These are phyloP conservation scores for Cathartes aura DNA, from an alignment of 2,113 vertebrate genomes.

Conservation along the genomic window DNA sequence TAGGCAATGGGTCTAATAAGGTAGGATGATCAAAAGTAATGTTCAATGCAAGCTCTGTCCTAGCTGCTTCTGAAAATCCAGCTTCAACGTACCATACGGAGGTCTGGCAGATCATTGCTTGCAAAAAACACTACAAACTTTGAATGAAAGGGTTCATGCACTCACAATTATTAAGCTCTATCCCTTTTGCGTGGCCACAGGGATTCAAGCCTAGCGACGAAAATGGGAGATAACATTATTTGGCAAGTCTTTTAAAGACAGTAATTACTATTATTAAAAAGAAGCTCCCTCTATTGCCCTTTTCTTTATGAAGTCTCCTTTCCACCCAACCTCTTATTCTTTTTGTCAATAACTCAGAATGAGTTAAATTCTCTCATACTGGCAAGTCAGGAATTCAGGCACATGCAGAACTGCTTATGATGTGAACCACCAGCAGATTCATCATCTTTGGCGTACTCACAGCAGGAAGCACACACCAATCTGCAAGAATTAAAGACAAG, in stretches of 20 bases:
- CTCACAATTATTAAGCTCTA: not conserved
- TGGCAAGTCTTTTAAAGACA: not conserved
- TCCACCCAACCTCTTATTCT: not conserved
- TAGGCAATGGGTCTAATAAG: not conserved
- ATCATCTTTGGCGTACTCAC: not conserved
- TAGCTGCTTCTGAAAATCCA: not conserved
- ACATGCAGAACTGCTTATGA: not conserved
- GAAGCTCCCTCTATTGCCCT: not conserved
- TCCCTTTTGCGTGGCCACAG: not conserved
- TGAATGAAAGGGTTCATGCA: not conserved
- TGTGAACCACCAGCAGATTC: not conserved
- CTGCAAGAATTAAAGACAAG: constrained; percentile 2
- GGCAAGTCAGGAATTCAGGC: not conserved
- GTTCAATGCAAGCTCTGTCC: not conserved
- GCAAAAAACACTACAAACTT: not conserved
- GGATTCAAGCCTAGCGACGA: fast-evolving
- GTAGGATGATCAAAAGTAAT: not conserved
- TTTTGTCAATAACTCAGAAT: not conserved
- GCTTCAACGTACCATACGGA: not conserved
- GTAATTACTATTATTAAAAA: not conserved
- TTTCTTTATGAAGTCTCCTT: not conserved
- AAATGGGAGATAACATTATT: not conserved
- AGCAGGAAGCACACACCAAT: not conserved
- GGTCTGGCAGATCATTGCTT: not conserved
- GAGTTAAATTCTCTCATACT: not conserved